Percentiles rank a stretch among this genome's conserved stretches.
Evolutionary conservation across 2,888 invertebrate species (phyloP).

Genomic region (Oithona nana): DNA sequence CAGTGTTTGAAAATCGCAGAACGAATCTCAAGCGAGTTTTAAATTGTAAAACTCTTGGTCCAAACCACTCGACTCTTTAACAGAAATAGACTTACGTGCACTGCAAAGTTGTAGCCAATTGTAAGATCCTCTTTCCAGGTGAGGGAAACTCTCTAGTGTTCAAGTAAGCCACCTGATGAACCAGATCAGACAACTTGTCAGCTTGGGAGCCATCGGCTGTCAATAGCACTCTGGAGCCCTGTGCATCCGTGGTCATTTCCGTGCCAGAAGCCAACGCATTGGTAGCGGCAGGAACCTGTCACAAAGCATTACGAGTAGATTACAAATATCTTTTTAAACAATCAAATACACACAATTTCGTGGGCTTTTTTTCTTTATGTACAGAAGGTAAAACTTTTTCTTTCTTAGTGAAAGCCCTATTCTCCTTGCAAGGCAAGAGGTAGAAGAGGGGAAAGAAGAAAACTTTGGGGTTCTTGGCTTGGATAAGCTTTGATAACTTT

Average conservation of each 20-base stretch:
- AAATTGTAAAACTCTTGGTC: no score
- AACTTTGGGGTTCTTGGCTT: no score
- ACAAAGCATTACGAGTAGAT: not conserved
- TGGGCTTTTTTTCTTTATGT: no score
- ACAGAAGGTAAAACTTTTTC: no score
- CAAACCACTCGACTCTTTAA: not conserved
- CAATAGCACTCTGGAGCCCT: conserved; percentile 43
- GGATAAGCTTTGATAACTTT: no score
- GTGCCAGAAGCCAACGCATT: conserved; percentile 50
- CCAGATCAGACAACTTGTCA: conserved; percentile 65
- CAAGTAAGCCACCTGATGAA: conserved; percentile 71
- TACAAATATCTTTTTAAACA: not conserved
- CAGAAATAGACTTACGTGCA: conserved; percentile 34
- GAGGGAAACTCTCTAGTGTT: conserved; percentile 81
- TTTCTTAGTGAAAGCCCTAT: no score
- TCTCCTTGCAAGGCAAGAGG: no score
- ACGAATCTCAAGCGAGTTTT: no score
- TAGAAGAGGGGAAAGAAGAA: no score
- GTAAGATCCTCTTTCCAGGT: conserved; percentile 75
- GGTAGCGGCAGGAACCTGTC: conserved; percentile 44
- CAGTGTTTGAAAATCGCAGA: no score
- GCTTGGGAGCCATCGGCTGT: conserved; percentile 78
- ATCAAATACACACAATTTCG: not conserved
- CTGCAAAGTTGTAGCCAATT: conserved; percentile 53
- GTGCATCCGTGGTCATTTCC: conserved; percentile 45